Evolutionary conservation across 2,797 vertebrate species (phyloP), one percentile per base, ranked within the genome.

Genomic region (Aplochiton taeniatus): DNA sequence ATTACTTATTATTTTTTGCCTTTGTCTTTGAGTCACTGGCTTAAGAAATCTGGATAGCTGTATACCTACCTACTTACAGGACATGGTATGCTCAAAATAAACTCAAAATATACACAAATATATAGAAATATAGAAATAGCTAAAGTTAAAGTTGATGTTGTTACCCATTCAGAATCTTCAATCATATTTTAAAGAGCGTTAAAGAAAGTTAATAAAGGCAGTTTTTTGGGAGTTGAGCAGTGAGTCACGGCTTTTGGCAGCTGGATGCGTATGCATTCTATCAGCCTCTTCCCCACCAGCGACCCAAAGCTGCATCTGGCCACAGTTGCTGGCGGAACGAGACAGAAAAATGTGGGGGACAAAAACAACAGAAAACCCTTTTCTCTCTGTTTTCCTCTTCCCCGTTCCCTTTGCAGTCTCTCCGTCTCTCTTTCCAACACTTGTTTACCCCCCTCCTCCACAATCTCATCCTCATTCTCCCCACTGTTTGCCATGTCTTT

Each of bases 331-430:
- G 79, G 81, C 80, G 78, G 55, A 69, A 78, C 66, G 60, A 65
- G 43, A 51, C 63, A 20, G 43, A 9, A 31, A 56, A 60, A 58
- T 10, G 57, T 57, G 69, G 31, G 43, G 8, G 43, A 47, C 17
- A 69, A 63, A 76, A 73, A 86, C 83, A 86, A 85, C 80, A 42
- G 85, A 77, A 80, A 86, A 83, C 82, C 72, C 77, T 78, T 80
- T 72, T 68, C 79, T 58, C n/a, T 61, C 70, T 68, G 76, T 68
- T 46, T 41, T 63, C 42, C 73, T 76, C 70, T 70, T 51, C 65
- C 16, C 13, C 56, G 61, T 14, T 59, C 68, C 65, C 80, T 61
- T 73, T 55, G 64, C 73, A 74, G 70, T 70, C 63, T 76, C 71
- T 61, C 78, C 81, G 66, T 74, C 52, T 52, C 56, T 72, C 66